Percentiles rank a stretch among this genome's conserved stretches.
These are phyloP conservation scores for Torymus auratus DNA, from an alignment of 2,888 invertebrate genomes.

Conservation along the genomic window DNA sequence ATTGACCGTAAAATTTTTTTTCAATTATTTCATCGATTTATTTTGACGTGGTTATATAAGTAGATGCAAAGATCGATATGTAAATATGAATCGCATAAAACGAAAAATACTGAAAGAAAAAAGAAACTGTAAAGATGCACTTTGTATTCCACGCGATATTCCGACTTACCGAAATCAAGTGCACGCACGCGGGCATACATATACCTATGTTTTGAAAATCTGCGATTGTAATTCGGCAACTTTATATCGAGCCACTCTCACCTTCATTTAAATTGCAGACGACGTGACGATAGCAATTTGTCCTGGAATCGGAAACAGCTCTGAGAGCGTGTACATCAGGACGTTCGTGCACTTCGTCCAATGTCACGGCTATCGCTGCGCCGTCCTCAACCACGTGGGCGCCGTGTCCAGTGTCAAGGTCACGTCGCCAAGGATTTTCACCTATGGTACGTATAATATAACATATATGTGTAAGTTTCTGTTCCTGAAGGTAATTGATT, in stretches of 20 bases:
- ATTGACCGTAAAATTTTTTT: no score
- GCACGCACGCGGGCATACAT: no score
- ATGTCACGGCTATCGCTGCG: constrained; percentile 93
- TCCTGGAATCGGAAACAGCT: constrained; percentile 95
- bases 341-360: constrained; percentile 96
- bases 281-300: constrained; percentile 92
- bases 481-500: not conserved
- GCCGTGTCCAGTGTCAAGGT: constrained; percentile 90
- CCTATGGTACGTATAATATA: constrained; percentile 85
- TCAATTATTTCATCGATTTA: no score
- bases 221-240: no score
- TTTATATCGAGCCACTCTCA: no score
- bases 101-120: no score
- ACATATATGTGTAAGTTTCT: not conserved
- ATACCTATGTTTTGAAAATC: no score
- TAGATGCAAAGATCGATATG: not conserved
- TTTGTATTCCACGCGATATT: no score
- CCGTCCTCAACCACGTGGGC: constrained; percentile 95
- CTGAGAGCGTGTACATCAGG: constrained; percentile 95
- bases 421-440: constrained; percentile 92
- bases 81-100: not conserved
- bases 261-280: constrained; percentile 79
- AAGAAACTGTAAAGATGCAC: no score
- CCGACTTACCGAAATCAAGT: no score
- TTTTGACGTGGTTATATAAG: no score